Evolutionary conservation across 2,113 vertebrate species (phyloP), one percentile per base, ranked within the genome.

Genomic region (Pangasianodon hypophthalmus): DNA sequence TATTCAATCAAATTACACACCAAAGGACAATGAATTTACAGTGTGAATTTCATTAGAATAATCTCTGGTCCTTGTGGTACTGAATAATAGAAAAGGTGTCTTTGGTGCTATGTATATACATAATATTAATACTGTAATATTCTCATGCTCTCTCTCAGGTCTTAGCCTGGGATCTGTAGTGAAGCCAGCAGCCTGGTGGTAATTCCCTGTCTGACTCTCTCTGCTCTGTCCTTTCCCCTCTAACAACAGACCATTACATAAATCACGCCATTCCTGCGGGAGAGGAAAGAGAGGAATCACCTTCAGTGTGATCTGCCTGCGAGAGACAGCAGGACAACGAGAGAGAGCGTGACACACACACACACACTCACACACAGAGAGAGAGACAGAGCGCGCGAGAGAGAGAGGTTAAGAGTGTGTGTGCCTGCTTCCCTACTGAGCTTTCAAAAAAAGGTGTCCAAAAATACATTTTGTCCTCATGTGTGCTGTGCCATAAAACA

Each of bases 401-500:
- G 54, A 84, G 46, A 81, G 14, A 44, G 21, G 81, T 8, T 48
- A n/a, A 64, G 44, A 52, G 86, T 88, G 90, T 80, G 29, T 73
- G 85, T 84, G 85, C 81, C 86, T 80, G 56, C 56, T 91, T 86
- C 87, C 67, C 46, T 46, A 93, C 89, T 92, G 92, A 91, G 92
- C 84, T 73, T 89, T 88, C 37, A 84, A 88, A 93, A 89, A 92
- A 92, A 83, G 44, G 88, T n/a, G 69, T 91, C 96, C 96, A 96
- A 95, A 96, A 96, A 96, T 96, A 96, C 4, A 91, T 93, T 94
- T 94, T 90, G 94, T 95, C 88, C 95, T 95, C 95, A 95, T 94
- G 92, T 96, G 95, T 92, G 91, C 96, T 94, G 95, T 95, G 94
- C 95, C 94, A 96, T 96, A 92, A 96, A 96, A 96, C 96, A 96